Evolutionary conservation across 1,140 invertebrate genomes (phyloP).

Genomic region (Camponotus pennsylvanicus): DNA sequence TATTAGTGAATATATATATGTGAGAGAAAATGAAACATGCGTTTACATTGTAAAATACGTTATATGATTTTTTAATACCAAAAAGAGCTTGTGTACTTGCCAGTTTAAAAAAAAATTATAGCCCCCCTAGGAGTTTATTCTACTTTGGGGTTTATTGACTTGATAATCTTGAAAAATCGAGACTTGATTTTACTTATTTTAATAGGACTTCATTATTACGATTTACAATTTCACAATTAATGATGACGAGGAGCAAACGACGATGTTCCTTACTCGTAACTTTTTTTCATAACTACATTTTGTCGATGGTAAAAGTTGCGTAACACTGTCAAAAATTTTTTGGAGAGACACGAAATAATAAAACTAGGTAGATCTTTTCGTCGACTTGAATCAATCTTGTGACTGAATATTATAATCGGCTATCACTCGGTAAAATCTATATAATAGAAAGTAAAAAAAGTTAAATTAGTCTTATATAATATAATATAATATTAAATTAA

Average conservation of each 20-base stretch:
- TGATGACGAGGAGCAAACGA: slow-evolving; percentile 28
- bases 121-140: slow-evolving; percentile 68
- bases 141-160: slow-evolving; percentile 71
- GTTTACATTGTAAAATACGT: slow-evolving; percentile 9
- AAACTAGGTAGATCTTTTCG: not conserved
- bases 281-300: not conserved
- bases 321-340: not conserved
- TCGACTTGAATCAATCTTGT: not conserved
- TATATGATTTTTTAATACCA: slow-evolving; percentile 26
- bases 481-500: not conserved
- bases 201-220: not conserved
- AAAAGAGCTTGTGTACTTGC: not conserved
- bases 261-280: slow-evolving; percentile 15
- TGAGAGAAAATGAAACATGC: not conserved
- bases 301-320: not conserved
- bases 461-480: not conserved
- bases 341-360: not conserved
- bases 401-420: not conserved
- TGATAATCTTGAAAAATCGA: slow-evolving; percentile 69
- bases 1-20: not conserved
- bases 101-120: slow-evolving; percentile 10
- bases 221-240: slow-evolving; percentile 16
- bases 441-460: not conserved
- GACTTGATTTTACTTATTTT: slow-evolving; percentile 57
- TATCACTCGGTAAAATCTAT: not conserved